A percentile compares a stretch with the other conserved stretches of the same genome.
phyloP scores from a whole-genome alignment of 1,140 invertebrate genomes.

The Gonioctena quinquepunctata region DNA sequence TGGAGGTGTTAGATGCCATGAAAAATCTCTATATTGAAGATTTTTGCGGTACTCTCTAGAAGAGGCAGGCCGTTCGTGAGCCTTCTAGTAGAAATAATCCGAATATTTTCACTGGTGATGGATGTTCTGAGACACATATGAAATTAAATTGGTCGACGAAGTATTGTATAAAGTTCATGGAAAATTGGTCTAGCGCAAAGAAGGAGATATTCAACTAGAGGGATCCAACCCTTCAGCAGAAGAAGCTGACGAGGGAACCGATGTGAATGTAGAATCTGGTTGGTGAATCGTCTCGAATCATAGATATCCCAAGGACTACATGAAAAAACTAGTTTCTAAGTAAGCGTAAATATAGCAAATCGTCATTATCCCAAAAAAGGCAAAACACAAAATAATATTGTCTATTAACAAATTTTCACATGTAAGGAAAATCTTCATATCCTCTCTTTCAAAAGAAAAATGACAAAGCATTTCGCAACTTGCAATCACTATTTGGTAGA shows the following conservation, averaged over 20 bases:
- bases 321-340: constrained; percentile 93
- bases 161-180: constrained; percentile 95
- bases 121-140: constrained; percentile 98
- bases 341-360: too few species aligned
- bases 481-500: too few species aligned
- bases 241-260: constrained; percentile 84
- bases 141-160: constrained; percentile 90
- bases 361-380: too few species aligned
- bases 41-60: constrained; percentile 33
- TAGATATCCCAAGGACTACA: constrained; percentile 94
- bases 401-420: too few species aligned
- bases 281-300: constrained; percentile 94
- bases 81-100: constrained; percentile 30
- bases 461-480: too few species aligned
- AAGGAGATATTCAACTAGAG: constrained; percentile 79
- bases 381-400: too few species aligned
- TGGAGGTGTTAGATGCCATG: too few species aligned
- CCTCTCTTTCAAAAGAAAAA: too few species aligned
- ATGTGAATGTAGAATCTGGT: constrained; percentile 73
- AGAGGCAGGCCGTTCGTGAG: constrained; percentile 2
- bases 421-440: too few species aligned
- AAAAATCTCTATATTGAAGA: too few species aligned
- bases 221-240: constrained; percentile 94
- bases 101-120: constrained; percentile 92
- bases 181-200: constrained; percentile 75